Percentiles rank a stretch among this genome's conserved stretches.
Evolutionary conservation across 2,113 vertebrate genomes (phyloP).

Genomic region (Catagonus wagneri): DNA sequence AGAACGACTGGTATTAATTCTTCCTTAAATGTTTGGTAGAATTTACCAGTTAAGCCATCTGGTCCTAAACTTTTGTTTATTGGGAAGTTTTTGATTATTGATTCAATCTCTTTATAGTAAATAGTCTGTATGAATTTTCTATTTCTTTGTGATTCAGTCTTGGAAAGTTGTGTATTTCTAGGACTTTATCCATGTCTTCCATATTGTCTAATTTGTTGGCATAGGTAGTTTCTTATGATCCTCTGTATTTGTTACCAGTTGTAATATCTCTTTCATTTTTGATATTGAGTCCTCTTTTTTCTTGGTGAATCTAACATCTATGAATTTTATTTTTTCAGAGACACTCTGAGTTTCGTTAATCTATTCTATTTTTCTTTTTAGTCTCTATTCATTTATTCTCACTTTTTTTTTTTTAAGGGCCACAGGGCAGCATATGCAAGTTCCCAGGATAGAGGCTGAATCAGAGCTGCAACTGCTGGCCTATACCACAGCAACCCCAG

Average conservation of each 20-base stretch:
- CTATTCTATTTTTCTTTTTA: background rate
- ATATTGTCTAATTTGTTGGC: background rate
- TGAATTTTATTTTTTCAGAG: background rate
- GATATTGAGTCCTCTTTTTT: background rate
- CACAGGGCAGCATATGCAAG: no score
- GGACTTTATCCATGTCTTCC: background rate
- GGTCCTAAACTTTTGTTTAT: background rate
- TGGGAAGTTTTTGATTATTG: background rate
- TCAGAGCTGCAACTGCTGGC: no score
- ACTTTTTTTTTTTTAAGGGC: background rate
- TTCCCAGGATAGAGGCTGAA: no score
- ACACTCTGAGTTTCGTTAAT: background rate
- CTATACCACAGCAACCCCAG: no score
- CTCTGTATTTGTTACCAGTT: background rate
- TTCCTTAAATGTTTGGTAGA: background rate
- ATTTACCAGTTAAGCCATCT: background rate
- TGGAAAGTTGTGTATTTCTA: background rate
- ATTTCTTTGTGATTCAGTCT: background rate
- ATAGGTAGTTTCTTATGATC: background rate
- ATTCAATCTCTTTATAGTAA: background rate
- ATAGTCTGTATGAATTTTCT: background rate
- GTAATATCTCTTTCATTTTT: background rate
- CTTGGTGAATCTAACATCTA: background rate
- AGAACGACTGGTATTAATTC: background rate
- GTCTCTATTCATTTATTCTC: background rate